Conservation (phyloP, 2,797 vertebrate species). For the Fistularia tabacaria region DNA sequence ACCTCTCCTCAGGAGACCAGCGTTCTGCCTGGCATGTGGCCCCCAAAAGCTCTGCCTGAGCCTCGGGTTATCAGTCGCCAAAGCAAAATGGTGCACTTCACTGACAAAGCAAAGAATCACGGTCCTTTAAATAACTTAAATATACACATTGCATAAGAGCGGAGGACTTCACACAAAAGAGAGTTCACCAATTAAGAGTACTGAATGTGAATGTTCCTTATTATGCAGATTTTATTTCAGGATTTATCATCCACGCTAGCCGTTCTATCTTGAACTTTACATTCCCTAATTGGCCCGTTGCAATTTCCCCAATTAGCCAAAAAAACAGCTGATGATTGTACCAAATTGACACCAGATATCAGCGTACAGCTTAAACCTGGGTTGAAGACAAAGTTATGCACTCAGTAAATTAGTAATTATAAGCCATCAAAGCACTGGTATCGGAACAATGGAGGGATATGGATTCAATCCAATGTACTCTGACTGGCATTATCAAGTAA, state of each 20-base stretch:
- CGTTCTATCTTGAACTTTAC: conserved; percentile 32
- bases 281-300: conserved; percentile 53
- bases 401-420: conserved; percentile 65
- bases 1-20: conserved; percentile 58
- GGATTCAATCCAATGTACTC: conserved; percentile 66
- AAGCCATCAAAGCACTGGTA: conserved; percentile 70
- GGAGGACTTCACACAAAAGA: conserved; percentile 50
- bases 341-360: conserved; percentile 51
- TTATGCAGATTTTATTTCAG: conserved; percentile 58
- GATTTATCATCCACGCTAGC: conserved; percentile 46
- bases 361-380: conserved; percentile 56
- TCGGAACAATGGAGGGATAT: conserved; percentile 55
- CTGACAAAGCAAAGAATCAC: conserved; percentile 40
- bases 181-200: conserved; percentile 60
- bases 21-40: conserved; percentile 51
- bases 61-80: conserved; percentile 46
- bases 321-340: conserved; percentile 50
- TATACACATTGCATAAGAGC: conserved; percentile 26
- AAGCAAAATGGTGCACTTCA: conserved; percentile 37
- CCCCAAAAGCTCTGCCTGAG: conserved; percentile 44
- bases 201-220: conserved; percentile 51
- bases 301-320: conserved; percentile 56
- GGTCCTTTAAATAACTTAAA: conserved; percentile 53
- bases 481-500: conserved; percentile 62
- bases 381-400: conserved; percentile 61